These are phyloP conservation scores for Labrus mixtus DNA, from an alignment of 2,113 vertebrate species.

Conservation along the genomic window DNA sequence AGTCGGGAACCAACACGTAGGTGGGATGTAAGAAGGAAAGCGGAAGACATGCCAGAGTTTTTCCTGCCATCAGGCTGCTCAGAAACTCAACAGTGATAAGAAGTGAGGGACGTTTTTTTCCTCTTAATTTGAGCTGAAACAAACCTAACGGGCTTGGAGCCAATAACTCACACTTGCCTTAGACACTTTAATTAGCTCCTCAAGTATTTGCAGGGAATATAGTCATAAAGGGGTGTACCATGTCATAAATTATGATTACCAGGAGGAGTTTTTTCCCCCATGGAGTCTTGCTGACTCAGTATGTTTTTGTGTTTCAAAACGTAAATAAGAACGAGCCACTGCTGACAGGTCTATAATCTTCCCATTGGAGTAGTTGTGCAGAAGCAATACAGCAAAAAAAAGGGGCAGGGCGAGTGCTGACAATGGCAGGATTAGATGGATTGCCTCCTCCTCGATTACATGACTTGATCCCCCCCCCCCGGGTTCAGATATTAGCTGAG, in stretches of 20 bases:
- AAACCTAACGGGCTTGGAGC: constrained; percentile 24
- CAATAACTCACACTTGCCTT: constrained; percentile 32
- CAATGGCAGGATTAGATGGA: constrained; percentile 60
- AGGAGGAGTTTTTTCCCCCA: constrained; percentile 2
- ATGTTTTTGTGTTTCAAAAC: constrained; percentile 51
- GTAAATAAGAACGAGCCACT: constrained; percentile 49
- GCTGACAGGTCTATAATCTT: constrained; percentile 58
- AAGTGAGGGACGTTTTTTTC: background rate
- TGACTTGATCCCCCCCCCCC: constrained; percentile 46
- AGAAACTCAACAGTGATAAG: constrained; percentile 24
- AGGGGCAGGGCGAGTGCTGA: constrained; percentile 46
- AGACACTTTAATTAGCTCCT: constrained; percentile 59
- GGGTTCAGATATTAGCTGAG: constrained; percentile 39
- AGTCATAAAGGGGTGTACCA: constrained; percentile 41
- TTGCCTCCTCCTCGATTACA: constrained; percentile 55
- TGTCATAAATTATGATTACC: constrained; percentile 59
- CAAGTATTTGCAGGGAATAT: constrained; percentile 45
- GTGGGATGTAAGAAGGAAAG: constrained; percentile 22
- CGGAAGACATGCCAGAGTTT: constrained; percentile 18
- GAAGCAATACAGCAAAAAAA: constrained; percentile 12
- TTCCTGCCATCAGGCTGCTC: background rate
- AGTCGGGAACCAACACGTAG: constrained; percentile 25
- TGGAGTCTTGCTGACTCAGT: constrained; percentile 29
- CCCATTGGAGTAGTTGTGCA: constrained; percentile 23
- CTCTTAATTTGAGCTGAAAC: constrained; percentile 32